Evolutionary conservation across 2,113 vertebrate genomes (phyloP).

Genomic region (Xiphias gladius): DNA sequence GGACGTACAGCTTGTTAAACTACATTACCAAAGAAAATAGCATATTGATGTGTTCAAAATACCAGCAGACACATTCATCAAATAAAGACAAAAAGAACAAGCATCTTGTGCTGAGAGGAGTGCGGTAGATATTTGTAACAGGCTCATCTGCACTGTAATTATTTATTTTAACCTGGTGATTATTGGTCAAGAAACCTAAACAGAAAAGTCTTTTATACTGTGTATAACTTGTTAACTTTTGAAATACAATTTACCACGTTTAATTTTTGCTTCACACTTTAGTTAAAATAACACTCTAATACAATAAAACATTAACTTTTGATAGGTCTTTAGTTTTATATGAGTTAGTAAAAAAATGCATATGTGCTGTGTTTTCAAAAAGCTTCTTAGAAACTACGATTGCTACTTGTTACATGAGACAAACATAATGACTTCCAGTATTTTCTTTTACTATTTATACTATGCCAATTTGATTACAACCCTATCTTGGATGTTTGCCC

Average conservation of each 20-base stretch:
- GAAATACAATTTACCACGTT: neutral
- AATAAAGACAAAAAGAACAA: neutral
- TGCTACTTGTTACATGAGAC: neutral
- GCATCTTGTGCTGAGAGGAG: neutral
- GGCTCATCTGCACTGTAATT: neutral
- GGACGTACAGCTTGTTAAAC: slow-evolving; percentile 26
- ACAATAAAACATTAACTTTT: neutral
- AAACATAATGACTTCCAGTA: neutral
- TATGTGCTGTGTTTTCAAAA: neutral
- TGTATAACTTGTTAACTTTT: no score
- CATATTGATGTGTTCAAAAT: neutral
- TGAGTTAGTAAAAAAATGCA: neutral
- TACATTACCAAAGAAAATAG: slow-evolving; percentile 15
- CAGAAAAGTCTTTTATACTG: neutral
- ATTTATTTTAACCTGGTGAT: neutral
- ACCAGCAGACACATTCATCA: neutral
- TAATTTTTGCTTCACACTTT: neutral
- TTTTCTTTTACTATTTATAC: neutral
- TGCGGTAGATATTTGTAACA: neutral
- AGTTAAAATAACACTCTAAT: neutral
- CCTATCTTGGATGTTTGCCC: neutral
- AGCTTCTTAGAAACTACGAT: neutral
- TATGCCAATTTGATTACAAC: slow-evolving; percentile 11
- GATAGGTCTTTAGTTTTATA: neutral
- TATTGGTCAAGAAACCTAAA: neutral